Conservation (phyloP, 2,113 vertebrate genomes). For the Hemiscyllium ocellatum region DNA sequence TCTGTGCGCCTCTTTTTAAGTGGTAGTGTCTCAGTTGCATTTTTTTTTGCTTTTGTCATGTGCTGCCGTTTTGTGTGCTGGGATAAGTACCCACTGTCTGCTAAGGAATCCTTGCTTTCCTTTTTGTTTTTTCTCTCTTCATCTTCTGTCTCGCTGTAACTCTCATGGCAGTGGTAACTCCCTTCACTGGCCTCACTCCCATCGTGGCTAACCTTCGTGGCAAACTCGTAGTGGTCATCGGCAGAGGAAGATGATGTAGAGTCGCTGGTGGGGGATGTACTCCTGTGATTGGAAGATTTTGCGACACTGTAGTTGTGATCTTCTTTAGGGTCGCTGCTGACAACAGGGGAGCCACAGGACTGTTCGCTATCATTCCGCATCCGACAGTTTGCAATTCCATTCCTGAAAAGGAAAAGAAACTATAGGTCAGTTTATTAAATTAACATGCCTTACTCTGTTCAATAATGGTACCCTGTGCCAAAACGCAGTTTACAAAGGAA, state of each 20-base stretch:
- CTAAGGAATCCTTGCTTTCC: conserved; percentile 78
- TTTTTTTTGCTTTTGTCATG: conserved; percentile 79
- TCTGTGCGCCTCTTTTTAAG: conserved; percentile 94
- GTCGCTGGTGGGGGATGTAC: conserved; percentile 67
- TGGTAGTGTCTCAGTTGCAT: conserved; percentile 85
- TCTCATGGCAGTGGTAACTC: conserved; percentile 66
- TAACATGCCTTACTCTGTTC: background rate
- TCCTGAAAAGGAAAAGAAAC: conserved; percentile 50
- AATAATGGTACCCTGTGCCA: background rate
- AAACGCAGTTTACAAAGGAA: background rate
- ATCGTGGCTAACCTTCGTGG: conserved; percentile 61
- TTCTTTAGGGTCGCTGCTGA: conserved; percentile 84
- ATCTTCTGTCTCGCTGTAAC: conserved; percentile 73
- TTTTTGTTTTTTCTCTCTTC: conserved; percentile 73
- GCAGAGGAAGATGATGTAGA: conserved; percentile 57
- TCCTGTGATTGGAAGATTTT: conserved; percentile 69
- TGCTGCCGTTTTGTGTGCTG: conserved; percentile 86
- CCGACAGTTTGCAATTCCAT: conserved; percentile 70
- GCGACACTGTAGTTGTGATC: conserved; percentile 94
- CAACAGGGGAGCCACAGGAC: conserved; percentile 73
- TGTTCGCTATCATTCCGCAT: conserved; percentile 75
- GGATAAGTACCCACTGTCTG: conserved; percentile 69
- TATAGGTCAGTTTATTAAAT: background rate
- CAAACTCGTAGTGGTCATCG: conserved; percentile 66
- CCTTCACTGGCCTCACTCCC: conserved; percentile 66